A percentile compares a stretch with the other conserved stretches of the same genome.
Conservation (phyloP, 2,113 vertebrate species). For the Clarias batrachus region DNA sequence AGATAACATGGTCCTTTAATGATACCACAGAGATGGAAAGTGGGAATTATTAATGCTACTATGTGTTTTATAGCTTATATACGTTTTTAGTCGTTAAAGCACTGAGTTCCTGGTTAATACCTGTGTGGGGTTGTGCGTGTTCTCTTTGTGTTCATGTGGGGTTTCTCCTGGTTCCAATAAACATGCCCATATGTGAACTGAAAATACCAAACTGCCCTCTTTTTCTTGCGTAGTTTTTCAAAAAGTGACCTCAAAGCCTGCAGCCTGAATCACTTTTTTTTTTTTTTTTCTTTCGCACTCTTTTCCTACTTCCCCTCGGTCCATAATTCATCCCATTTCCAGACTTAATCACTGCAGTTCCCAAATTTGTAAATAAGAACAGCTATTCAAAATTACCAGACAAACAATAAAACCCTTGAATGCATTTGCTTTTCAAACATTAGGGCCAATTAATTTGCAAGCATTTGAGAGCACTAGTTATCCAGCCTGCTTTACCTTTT, state of each 20-base stretch:
- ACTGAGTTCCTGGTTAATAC: neutral
- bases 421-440: slow-evolving; percentile 48
- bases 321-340: slow-evolving; percentile 10
- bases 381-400: slow-evolving; percentile 35
- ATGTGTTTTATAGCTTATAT: neutral
- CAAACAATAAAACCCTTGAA: slow-evolving; percentile 30
- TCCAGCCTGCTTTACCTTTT: slow-evolving; percentile 43
- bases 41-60: neutral
- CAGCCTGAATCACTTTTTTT: neutral
- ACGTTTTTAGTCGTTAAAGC: neutral
- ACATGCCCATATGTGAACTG: neutral
- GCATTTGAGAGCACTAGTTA: slow-evolving; percentile 44
- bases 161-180: neutral
- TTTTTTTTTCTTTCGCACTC: neutral
- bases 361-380: slow-evolving; percentile 37
- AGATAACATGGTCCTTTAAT: neutral
- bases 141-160: neutral
- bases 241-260: slow-evolving; percentile 7
- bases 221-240: neutral
- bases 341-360: slow-evolving; percentile 23
- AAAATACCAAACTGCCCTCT: neutral
- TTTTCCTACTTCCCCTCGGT: slow-evolving; percentile 5
- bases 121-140: neutral
- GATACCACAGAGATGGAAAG: neutral
- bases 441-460: slow-evolving; percentile 47